A percentile compares a stretch with the other conserved stretches of the same genome.
Conservation (phyloP, 2,113 vertebrate species). For the Centrocercus urophasianus region DNA sequence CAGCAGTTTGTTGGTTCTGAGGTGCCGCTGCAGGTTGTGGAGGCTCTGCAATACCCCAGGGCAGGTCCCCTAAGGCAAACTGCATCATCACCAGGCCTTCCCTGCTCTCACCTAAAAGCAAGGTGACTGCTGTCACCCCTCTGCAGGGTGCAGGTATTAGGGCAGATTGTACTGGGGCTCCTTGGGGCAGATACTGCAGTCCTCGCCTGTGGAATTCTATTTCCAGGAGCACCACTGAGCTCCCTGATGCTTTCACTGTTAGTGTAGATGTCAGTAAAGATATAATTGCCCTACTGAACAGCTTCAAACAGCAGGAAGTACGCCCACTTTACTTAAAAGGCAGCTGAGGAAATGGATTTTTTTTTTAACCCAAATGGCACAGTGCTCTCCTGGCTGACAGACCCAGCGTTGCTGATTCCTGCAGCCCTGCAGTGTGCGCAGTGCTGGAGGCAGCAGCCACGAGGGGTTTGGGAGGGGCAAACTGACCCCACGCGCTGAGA, state of each 20-base stretch:
- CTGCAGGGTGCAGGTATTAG: background rate
- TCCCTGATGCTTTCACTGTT: background rate
- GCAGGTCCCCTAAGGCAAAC: background rate
- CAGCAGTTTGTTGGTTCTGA: rapidly evolving
- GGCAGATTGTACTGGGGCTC: background rate
- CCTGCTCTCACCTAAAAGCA: background rate
- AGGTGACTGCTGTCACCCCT: background rate
- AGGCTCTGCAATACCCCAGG: background rate
- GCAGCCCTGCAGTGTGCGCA: background rate
- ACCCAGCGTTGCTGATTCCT: background rate
- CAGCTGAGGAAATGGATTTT: background rate
- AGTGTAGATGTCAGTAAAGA: background rate
- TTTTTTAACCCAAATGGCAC: background rate
- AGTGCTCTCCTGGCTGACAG: background rate
- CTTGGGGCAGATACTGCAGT: background rate
- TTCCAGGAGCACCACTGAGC: rapidly evolving
- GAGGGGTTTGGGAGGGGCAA: background rate
- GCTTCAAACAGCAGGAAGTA: background rate
- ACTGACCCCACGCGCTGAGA: background rate
- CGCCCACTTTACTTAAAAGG: background rate
- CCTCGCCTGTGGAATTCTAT: background rate
- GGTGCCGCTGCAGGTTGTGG: background rate
- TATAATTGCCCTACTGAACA: background rate
- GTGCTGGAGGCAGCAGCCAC: rapidly evolving
- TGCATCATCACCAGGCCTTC: background rate